Conservation (phyloP, 2,797 vertebrate species). For the Sebastes iracundus region DNA sequence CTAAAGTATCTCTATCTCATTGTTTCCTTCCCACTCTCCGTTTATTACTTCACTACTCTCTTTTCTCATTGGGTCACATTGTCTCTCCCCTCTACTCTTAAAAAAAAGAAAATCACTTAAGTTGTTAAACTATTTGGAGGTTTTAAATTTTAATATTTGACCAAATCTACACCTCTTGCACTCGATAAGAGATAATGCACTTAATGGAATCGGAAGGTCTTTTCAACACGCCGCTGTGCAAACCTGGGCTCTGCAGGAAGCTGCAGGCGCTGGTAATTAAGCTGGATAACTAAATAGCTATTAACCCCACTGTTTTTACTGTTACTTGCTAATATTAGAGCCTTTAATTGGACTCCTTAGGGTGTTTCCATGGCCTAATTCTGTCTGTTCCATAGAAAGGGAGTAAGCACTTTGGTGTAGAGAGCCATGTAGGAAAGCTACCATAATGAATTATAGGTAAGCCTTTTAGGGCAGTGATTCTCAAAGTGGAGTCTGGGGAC, state of each 20-base stretch:
- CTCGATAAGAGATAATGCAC: slow-evolving; percentile 8
- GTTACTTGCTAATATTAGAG: slow-evolving; percentile 76
- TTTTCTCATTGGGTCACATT: background rate
- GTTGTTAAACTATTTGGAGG: background rate
- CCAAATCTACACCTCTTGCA: background rate
- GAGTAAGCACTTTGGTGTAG: slow-evolving; percentile 39
- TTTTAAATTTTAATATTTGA: background rate
- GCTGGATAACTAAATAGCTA: slow-evolving; percentile 74
- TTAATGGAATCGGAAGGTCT: background rate
- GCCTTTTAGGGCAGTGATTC: slow-evolving; percentile 9
- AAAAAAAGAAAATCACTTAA: background rate
- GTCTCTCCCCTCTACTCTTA: background rate
- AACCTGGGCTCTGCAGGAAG: slow-evolving; percentile 47
- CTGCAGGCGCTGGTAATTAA: slow-evolving; percentile 71
- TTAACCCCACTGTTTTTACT: slow-evolving; percentile 75
- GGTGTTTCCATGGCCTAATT: slow-evolving; percentile 74
- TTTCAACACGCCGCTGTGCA: slow-evolving; percentile 22
- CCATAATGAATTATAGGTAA: slow-evolving; percentile 29
- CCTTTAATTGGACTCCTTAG: slow-evolving; percentile 72
- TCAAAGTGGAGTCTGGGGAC: background rate
- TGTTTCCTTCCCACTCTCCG: background rate
- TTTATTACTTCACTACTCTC: background rate
- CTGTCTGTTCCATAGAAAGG: slow-evolving; percentile 55
- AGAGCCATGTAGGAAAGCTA: background rate
- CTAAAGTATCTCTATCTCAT: background rate